phyloP scores from a whole-genome alignment of 1,140 invertebrate species.

The Homalodisca vitripennis region DNA sequence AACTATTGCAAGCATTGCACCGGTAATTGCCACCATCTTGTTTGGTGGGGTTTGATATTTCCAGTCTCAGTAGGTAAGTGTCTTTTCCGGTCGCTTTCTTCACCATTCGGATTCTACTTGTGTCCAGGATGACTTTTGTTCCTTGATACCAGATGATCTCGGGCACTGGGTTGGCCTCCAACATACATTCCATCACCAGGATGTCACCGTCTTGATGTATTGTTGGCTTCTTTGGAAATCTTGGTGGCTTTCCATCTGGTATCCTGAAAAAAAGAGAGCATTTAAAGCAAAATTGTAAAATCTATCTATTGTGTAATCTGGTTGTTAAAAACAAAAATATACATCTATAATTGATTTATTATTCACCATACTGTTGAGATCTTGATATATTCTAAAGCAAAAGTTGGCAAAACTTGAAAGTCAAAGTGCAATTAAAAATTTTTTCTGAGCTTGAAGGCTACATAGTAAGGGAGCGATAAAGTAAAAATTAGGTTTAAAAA shows the following conservation, averaged over 20 bases:
- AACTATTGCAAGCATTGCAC: constrained; percentile 97
- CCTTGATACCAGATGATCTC: constrained; percentile 96
- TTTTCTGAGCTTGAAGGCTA: too few relatives aligned
- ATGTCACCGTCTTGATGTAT: constrained; percentile 93
- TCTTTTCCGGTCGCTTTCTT: constrained; percentile 84
- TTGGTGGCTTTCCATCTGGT: constrained; percentile 90
- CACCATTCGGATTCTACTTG: constrained; percentile 80
- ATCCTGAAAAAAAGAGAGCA: constrained; percentile 66
- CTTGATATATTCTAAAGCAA: too few relatives aligned
- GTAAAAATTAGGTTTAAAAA: too few relatives aligned
- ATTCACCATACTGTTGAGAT: too few relatives aligned
- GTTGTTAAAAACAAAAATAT: too few relatives aligned
- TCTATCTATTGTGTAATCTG: too few relatives aligned
- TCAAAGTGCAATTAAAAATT: too few relatives aligned
- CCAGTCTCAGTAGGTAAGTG: constrained; percentile 84
- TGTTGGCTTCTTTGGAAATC: constrained; percentile 96
- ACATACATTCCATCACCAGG: constrained; percentile 92
- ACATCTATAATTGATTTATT: too few relatives aligned
- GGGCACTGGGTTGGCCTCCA: constrained; percentile 92
- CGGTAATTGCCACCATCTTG: constrained; percentile 97
- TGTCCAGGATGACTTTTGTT: constrained; percentile 76
- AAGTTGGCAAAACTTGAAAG: too few relatives aligned
- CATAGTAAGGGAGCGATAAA: too few relatives aligned
- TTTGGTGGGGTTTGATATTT: constrained; percentile 90
- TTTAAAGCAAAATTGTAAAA: too few relatives aligned